A percentile compares a stretch with the other conserved stretches of the same genome.
phyloP scores from a whole-genome alignment of 1,140 invertebrate genomes.

The Microplitis mediator region DNA sequence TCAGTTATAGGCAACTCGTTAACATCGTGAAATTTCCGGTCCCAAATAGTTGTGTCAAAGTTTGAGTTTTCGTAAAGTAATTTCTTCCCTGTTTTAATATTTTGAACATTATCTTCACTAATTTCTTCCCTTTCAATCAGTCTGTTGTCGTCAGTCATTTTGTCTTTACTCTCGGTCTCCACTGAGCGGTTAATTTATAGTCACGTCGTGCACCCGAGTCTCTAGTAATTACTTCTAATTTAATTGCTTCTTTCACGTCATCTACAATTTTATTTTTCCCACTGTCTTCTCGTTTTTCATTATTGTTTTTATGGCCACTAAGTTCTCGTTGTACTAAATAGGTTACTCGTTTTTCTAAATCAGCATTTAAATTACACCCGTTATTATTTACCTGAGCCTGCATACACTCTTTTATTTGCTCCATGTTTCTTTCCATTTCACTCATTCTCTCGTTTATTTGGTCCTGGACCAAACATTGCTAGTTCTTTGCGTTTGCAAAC shows the following conservation, averaged over 20 bases:
- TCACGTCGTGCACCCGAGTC: conserved; percentile 18
- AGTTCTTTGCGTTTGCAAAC: no score
- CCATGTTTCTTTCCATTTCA: no score
- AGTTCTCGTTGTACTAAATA: not conserved
- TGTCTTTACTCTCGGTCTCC: not conserved
- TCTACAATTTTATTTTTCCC: conserved; percentile 4
- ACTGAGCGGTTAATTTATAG: conserved; percentile 17
- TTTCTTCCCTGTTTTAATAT: not conserved
- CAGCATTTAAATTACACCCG: no score
- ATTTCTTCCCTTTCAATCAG: not conserved
- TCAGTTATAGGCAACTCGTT: conserved; percentile 22
- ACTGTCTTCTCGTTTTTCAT: not conserved
- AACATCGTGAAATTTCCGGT: conserved; percentile 27
- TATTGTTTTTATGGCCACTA: not conserved
- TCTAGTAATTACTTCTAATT: conserved; percentile 26
- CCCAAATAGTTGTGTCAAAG: conserved; percentile 32
- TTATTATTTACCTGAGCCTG: no score
- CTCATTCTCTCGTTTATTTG: no score
- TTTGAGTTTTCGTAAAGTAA: conserved; percentile 21
- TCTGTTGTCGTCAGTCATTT: not conserved
- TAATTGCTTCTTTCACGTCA: conserved; percentile 28
- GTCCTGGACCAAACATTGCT: no score
- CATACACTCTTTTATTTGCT: no score
- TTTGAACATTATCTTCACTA: not conserved
- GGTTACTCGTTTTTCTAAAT: no score